A percentile compares a stretch with the other conserved stretches of the same genome.
phyloP scores from a whole-genome alignment of 2,113 vertebrate species.

The Casuarius casuarius region DNA sequence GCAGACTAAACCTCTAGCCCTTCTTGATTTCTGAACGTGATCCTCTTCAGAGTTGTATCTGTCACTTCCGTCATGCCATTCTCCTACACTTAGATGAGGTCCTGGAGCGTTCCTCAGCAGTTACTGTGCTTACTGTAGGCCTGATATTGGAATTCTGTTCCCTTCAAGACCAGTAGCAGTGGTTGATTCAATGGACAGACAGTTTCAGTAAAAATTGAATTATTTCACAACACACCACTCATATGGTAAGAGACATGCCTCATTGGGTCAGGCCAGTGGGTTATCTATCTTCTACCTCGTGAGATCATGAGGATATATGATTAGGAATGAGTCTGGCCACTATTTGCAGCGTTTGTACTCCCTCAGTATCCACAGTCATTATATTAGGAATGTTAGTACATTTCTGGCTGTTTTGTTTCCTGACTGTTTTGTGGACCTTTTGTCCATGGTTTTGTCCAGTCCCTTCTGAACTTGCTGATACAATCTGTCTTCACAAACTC shows the following conservation, averaged over 20 bases:
- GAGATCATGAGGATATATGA: neutral
- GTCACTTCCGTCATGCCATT: neutral
- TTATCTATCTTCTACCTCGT: neutral
- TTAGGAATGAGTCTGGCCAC: neutral
- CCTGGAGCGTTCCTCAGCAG: neutral
- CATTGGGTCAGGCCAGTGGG: neutral
- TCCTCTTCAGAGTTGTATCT: neutral
- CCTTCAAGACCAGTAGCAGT: neutral
- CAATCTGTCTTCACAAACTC: neutral
- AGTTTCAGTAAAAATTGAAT: neutral
- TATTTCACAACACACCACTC: neutral
- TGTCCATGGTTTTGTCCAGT: neutral
- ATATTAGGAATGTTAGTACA: neutral
- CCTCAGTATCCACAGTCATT: too few species aligned
- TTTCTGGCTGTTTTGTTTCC: neutral
- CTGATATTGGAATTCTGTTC: neutral
- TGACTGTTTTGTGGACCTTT: neutral
- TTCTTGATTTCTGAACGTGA: neutral
- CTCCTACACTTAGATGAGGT: neutral
- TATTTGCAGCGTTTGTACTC: neutral
- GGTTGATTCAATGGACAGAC: neutral
- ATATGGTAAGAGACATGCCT: fast-evolving
- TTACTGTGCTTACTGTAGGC: neutral
- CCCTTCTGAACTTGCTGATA: neutral
- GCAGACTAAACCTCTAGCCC: neutral